Conservation (phyloP, 2,888 invertebrate genomes). For the Bimastos eiseni region DNA sequence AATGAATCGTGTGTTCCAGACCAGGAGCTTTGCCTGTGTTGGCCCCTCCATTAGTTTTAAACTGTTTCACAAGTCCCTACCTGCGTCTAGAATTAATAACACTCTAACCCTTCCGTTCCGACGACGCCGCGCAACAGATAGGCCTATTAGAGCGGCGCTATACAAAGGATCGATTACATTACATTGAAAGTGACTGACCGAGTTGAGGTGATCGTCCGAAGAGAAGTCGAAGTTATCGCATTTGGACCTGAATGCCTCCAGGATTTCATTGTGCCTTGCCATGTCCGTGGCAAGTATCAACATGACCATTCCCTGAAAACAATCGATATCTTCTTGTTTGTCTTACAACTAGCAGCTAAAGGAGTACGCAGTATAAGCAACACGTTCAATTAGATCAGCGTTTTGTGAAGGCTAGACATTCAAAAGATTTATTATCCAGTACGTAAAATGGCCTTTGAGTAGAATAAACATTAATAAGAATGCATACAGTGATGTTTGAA, state of each 20-base stretch:
- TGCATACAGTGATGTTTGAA: background rate
- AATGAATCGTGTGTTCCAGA: background rate
- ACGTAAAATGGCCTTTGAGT: background rate
- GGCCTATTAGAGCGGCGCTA: background rate
- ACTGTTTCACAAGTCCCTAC: no score
- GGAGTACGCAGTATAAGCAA: no score
- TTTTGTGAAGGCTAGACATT: no score
- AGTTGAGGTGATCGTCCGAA: conserved; percentile 50
- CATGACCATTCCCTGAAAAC: conserved; percentile 41
- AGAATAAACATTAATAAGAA: background rate
- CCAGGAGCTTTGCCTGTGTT: no score
- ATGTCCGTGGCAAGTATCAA: conserved; percentile 62
- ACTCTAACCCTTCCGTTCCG: no score
- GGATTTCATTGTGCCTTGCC: conserved; percentile 61
- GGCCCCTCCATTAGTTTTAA: no score
- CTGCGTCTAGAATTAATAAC: no score
- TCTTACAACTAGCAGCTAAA: background rate
- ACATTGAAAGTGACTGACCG: background rate
- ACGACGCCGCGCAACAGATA: no score
- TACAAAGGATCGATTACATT: no score
- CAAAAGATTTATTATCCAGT: background rate
- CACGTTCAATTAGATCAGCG: no score
- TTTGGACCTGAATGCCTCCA: conserved; percentile 55
- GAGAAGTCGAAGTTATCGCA: conserved; percentile 56
- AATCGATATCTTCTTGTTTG: background rate